phyloP scores from a whole-genome alignment of 2,888 invertebrate species.

The Volucella bombylans region DNA sequence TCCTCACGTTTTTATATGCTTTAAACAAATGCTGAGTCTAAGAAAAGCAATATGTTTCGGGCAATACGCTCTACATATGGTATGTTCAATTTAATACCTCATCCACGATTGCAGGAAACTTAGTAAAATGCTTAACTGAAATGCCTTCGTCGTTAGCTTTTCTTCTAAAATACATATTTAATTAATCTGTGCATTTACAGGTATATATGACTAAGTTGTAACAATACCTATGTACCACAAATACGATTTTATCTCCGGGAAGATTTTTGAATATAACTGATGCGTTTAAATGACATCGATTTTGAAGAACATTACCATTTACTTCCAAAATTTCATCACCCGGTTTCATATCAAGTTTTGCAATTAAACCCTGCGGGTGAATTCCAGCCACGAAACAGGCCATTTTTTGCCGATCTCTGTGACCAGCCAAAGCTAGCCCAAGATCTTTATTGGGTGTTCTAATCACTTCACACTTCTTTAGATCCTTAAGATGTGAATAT shows the following conservation, averaged over 20 bases:
- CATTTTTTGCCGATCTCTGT: constrained; percentile 96
- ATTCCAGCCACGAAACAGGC: constrained; percentile 98
- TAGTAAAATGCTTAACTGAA: constrained; percentile 94
- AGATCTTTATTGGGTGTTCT: constrained; percentile 90
- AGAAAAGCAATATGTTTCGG: neutral
- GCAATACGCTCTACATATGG: neutral
- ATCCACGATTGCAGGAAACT: constrained; percentile 92
- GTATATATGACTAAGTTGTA: neutral
- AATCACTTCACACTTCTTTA: constrained; percentile 86
- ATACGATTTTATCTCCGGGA: constrained; percentile 91
- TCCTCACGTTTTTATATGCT: constrained; percentile 77
- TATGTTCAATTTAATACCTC: constrained; percentile 84
- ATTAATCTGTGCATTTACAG: neutral
- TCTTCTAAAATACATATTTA: constrained; percentile 77
- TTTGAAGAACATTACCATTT: constrained; percentile 96
- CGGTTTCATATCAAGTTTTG: constrained; percentile 89
- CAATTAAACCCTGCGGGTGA: constrained; percentile 92
- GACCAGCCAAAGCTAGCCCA: constrained; percentile 96
- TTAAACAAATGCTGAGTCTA: constrained; percentile 68
- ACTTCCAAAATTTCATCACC: constrained; percentile 98
- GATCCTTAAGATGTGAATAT: constrained; percentile 91
- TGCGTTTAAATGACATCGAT: constrained; percentile 97
- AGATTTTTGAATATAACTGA: constrained; percentile 97
- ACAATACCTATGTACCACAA: constrained; percentile 92
- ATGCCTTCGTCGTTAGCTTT: constrained; percentile 85